Conservation (phyloP, 2,888 invertebrate species). For the Anthrax anthrax region DNA sequence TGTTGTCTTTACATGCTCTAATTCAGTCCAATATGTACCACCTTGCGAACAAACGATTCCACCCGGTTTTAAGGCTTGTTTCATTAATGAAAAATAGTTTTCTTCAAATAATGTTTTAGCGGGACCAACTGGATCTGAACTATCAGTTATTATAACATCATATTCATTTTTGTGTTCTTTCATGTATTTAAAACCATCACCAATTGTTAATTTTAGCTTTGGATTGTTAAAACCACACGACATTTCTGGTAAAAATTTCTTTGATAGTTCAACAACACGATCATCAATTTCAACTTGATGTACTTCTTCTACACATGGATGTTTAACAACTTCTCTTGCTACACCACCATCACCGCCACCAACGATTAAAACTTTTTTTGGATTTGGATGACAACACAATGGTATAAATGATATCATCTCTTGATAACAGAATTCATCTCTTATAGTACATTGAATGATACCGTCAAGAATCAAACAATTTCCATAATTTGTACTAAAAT, state of each 20-base stretch:
- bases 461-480: slow-evolving; percentile 82
- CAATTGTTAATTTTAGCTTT: slow-evolving; percentile 70
- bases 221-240: slow-evolving; percentile 69
- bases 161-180: slow-evolving; percentile 69
- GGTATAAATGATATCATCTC: slow-evolving; percentile 97
- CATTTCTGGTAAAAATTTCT: slow-evolving; percentile 82
- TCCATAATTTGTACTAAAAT: slow-evolving; percentile 57
- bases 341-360: slow-evolving; percentile 99
- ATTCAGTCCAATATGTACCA: slow-evolving; percentile 66
- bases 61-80: slow-evolving; percentile 62
- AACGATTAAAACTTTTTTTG: slow-evolving; percentile 82
- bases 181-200: slow-evolving; percentile 93
- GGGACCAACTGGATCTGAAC: slow-evolving; percentile 89
- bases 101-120: slow-evolving; percentile 49
- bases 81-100: slow-evolving; percentile 72
- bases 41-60: slow-evolving; percentile 94
- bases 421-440: slow-evolving; percentile 95
- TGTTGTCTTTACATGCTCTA: slow-evolving; percentile 62
- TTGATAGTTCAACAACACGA: slow-evolving; percentile 79
- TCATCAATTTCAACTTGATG: slow-evolving; percentile 93
- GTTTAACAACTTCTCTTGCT: slow-evolving; percentile 87
- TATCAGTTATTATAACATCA: slow-evolving; percentile 97
- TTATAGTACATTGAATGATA: slow-evolving; percentile 90
- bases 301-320: slow-evolving; percentile 73
- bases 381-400: slow-evolving; percentile 77